Percentiles rank a stretch among this genome's conserved stretches.
These are phyloP conservation scores for Perca schrenkii DNA, from an alignment of 2,113 vertebrate genomes.

Conservation along the genomic window DNA sequence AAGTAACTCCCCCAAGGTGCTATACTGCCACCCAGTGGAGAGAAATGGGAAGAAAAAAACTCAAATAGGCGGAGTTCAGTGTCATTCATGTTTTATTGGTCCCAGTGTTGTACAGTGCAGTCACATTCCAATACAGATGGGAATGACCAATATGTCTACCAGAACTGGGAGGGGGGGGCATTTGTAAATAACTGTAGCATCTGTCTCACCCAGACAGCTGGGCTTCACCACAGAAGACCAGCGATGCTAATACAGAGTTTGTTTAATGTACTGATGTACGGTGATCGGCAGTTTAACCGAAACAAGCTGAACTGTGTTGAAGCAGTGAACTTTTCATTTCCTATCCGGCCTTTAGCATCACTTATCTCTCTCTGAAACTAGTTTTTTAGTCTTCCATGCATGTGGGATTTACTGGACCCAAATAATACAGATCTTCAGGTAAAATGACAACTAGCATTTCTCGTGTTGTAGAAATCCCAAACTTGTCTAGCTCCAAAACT, in stretches of 20 bases:
- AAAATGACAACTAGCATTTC: background rate
- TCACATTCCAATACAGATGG: conserved; percentile 33
- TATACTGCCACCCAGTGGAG: conserved; percentile 58
- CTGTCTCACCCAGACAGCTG: background rate
- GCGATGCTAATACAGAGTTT: background rate
- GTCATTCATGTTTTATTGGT: conserved; percentile 57
- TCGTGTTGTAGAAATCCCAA: background rate
- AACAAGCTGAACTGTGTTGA: background rate
- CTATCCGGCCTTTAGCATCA: background rate
- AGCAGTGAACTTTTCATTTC: background rate
- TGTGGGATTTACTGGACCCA: background rate
- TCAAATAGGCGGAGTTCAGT: background rate
- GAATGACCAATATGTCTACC: conserved; percentile 27
- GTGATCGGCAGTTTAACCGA: background rate
- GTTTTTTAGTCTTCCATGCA: background rate
- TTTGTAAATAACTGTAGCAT: background rate
- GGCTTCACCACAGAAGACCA: background rate
- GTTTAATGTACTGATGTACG: background rate
- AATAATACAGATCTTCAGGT: background rate
- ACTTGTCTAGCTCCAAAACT: background rate
- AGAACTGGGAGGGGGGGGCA: background rate
- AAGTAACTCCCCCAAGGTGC: background rate
- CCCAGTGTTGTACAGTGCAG: conserved; percentile 27
- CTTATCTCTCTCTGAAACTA: background rate
- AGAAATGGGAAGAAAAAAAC: background rate